Conservation (phyloP, 2,888 invertebrate genomes). For the Temnothorax ravouxi region DNA sequence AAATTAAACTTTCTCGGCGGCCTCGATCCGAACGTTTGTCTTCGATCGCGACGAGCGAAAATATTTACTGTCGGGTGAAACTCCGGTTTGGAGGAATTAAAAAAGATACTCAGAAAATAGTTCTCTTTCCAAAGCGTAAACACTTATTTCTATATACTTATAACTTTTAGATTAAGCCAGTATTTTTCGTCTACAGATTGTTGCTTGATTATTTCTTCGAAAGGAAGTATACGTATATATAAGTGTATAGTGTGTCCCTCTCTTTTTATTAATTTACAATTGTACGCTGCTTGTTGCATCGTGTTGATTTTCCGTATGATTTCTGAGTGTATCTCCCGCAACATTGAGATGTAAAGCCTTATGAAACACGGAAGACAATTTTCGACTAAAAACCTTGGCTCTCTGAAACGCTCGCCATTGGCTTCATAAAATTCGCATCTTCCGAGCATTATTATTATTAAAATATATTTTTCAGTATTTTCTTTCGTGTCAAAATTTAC, state of each 20-base stretch:
- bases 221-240: background rate
- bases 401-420: slow-evolving; percentile 23
- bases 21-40: slow-evolving; percentile 36
- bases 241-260: background rate
- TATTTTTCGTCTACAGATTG: background rate
- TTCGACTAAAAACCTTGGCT: slow-evolving; percentile 50
- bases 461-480: background rate
- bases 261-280: background rate
- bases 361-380: slow-evolving; percentile 26
- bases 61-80: background rate
- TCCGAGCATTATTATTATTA: slow-evolving; percentile 47
- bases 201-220: background rate
- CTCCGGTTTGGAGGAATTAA: background rate
- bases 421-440: slow-evolving; percentile 23
- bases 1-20: slow-evolving; percentile 47
- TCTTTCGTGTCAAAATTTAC: background rate
- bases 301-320: background rate
- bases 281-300: background rate
- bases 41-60: background rate
- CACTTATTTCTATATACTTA: background rate
- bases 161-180: background rate
- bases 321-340: background rate
- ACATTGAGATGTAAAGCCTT: background rate
- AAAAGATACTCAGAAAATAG: background rate
- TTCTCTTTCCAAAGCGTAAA: background rate